These are phyloP conservation scores for Columbina picui DNA, from an alignment of 2,113 vertebrate genomes.

Conservation along the genomic window DNA sequence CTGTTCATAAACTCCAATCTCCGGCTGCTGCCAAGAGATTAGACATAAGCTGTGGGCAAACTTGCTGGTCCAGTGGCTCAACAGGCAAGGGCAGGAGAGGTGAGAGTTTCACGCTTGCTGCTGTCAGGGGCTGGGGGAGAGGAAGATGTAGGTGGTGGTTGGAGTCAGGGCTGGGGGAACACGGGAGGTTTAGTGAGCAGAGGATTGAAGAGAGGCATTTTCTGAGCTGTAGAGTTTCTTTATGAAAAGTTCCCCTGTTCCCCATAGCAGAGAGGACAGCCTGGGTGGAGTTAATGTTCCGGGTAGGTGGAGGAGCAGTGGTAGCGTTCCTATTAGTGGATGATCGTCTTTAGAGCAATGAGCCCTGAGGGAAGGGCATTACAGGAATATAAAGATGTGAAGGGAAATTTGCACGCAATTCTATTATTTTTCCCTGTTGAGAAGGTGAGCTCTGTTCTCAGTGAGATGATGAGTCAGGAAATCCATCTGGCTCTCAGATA, in stretches of 20 bases:
- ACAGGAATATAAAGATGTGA: conserved; percentile 58
- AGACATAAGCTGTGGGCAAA: conserved; percentile 98
- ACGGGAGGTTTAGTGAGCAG: neutral
- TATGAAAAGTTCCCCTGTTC: neutral
- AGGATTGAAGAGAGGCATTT: conserved; percentile 17
- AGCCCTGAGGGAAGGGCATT: conserved; percentile 68
- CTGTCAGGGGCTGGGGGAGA: neutral
- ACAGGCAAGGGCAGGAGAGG: conserved; percentile 62
- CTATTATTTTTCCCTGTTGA: conserved; percentile 64
- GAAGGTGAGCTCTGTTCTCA: conserved; percentile 62
- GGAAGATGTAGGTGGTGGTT: neutral
- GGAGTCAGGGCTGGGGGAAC: neutral
- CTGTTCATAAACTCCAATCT: conserved; percentile 98
- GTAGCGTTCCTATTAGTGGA: conserved; percentile 30
- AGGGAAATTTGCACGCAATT: conserved; percentile 52
- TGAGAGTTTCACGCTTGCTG: conserved; percentile 28
- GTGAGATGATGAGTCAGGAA: conserved; percentile 48
- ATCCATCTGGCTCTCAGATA: conserved; percentile 58
- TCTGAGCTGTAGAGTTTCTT: conserved; percentile 14
- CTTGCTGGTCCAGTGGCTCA: conserved; percentile 79
- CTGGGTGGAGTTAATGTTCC: neutral
- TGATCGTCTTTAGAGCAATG: conserved; percentile 67
- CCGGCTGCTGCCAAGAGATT: conserved; percentile 89
- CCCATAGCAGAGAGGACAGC: conserved; percentile 28
- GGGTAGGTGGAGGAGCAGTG: neutral